Evolutionary conservation across 2,888 invertebrate species (phyloP), one percentile per base, ranked within the genome.

Genomic region (Pelosia muscerda): DNA sequence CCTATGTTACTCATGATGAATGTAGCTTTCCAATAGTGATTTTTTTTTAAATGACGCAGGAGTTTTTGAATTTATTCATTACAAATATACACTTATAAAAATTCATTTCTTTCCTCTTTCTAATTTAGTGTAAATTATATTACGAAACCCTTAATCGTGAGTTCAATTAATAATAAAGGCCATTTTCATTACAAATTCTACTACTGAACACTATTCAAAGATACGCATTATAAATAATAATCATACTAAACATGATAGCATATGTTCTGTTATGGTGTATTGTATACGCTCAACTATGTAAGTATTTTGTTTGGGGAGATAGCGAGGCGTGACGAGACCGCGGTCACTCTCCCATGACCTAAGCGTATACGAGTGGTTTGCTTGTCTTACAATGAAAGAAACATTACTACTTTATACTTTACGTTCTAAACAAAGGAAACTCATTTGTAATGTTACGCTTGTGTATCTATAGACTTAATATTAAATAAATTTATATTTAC

Each of bases 301-400:
- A 9, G 65, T 26, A 34, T 10, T 67, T 60, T 63, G n/a, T 56
- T 73, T 70, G 22, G 58, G 55, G 10, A 62, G 26, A 38, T 71
- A 26, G 26, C 72, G 59, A 56, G 22, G 69, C 78, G 58, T 75
- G 68, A 70, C 77, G 69, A 63, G 63, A 69, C 67, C 68, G 73
- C 73, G 74, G 11, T 66, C 68, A 69, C 63, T 76, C 77, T 81
- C 82, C 83, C 82, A 83, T 83, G 84, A 83, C 79, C 34, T 49
- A 65, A 49, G 22, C 54, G 25, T 61, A 73, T 73, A 69, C 73
- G 54, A 63, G 13, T 53, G 53, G 63, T 68, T 76, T 68, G 65
- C 66, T 72, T 65, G 61, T 69, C 56, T 8, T 26, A 57, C 57
- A 26, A 26, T 49, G 42, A 42, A 60, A 42, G 26, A 42, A 55